A percentile compares a stretch with the other conserved stretches of the same genome.
Evolutionary conservation across 2,888 invertebrate genomes (phyloP).

Genomic region (Spicauda simplicius): DNA sequence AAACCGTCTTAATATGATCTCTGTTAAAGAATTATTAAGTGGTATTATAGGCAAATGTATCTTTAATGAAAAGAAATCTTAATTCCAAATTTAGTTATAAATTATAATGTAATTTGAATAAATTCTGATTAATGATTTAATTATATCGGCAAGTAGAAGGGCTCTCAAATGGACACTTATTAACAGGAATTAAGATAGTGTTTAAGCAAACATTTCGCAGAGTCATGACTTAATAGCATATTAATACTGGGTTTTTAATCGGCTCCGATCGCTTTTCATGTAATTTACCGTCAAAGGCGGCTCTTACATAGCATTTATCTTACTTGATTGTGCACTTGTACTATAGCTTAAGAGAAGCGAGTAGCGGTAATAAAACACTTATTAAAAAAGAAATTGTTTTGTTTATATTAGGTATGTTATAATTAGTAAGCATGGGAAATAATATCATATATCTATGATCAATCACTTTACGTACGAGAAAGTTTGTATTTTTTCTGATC

Average conservation of each 20-base stretch:
- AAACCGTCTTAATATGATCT: neutral
- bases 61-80: neutral
- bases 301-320: conserved; percentile 52
- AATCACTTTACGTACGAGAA: too few relatives aligned
- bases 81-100: neutral
- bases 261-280: conserved; percentile 44
- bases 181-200: conserved; percentile 35
- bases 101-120: conserved; percentile 16
- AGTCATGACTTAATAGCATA: conserved; percentile 46
- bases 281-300: conserved; percentile 48
- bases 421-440: too few relatives aligned
- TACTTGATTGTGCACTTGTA: neutral
- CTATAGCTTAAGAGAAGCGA: conserved; percentile 6
- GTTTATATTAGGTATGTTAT: too few relatives aligned
- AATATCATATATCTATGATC: too few relatives aligned
- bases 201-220: conserved; percentile 39
- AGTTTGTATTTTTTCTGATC: too few relatives aligned
- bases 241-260: conserved; percentile 48
- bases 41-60: too few relatives aligned
- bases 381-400: too few relatives aligned
- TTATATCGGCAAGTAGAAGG: conserved; percentile 5
- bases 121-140: conserved; percentile 7
- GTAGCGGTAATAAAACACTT: too few relatives aligned
- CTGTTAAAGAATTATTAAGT: too few relatives aligned
- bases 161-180: conserved; percentile 6